Evolutionary conservation across 2,888 invertebrate genomes (phyloP), one percentile per base, ranked within the genome.

Genomic region (Sisyra terminalis): DNA sequence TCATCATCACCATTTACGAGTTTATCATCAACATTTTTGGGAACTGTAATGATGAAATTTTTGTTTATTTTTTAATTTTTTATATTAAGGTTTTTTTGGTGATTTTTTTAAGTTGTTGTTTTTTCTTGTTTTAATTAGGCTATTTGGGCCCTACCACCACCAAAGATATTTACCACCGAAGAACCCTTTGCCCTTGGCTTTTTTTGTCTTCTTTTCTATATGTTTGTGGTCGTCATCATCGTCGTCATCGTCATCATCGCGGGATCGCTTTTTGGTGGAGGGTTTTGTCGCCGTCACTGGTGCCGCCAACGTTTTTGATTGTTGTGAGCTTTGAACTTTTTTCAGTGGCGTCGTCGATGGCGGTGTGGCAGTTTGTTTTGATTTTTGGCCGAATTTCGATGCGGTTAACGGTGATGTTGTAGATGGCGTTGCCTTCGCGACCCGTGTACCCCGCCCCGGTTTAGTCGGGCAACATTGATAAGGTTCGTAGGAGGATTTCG

Each of bases 391-490:
- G 36, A 14, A n/a, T n/a, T n/a, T n/a, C n/a, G n/a, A n/a, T 3
- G 24, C 7, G 24, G 24, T 24, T 24, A 24, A 7, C 7, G 24
- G 35, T 30, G 18, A 3, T 29, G 35, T 42, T 37, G 47, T 43
- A 31, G 48, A 46, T 47, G 64, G 62, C 56, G 73, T 75, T 66
- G 75, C 75, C 70, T 81, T 85, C 65, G 81, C 79, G 64, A 82
- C 74, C 73, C 81, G 83, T 56, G 80, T 79, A 59, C 76, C 73
- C 63, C 75, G 78, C 63, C 74, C 74, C 64, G 79, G 75, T 73
- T 82, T 81, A 65, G 79, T 79, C 65, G 86, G 87, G 74, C 87
- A 88, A 78, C 87, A 87, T 73, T 86, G 86, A 77, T 83, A 88
- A 63, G 87, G 83, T 76, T 81, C 82, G 70, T 81, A 85, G 67